Evolutionary conservation across 2,113 vertebrate genomes (phyloP), one percentile per base, ranked within the genome.

Genomic region (Oceanodroma tethys): DNA sequence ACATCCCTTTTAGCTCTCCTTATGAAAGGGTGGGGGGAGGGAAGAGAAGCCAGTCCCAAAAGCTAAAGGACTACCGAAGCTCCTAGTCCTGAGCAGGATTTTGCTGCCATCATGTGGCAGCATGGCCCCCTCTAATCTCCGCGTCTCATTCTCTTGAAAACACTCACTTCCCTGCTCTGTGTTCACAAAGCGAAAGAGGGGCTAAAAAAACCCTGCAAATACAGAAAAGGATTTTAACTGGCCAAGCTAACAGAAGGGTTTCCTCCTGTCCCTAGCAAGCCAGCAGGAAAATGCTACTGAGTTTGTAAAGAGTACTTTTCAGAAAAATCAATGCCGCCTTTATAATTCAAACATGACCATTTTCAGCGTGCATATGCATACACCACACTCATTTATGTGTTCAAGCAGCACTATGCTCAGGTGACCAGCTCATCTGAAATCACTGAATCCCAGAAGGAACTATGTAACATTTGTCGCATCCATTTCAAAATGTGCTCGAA

Each of bases 21-120:
- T 29, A 26, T 15, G 25, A 52, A 75, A 58, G 10, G 25, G 16
- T 17, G 42, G 43, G 16, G 16, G 43, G 16, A 38, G 4, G 26
- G 34, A 62, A 45, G 9, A 42, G 21, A 88, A 87, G 13, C 3
- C 55, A 79, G 32, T 7, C 52, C 47, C 29, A 27, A 7, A 21
- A 53, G 13, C 21, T 7, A 3, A 42, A 58, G 22, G 13, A 19
- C 26, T 17, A 16, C 2, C 2, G 7, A 32, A 62, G 13, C 16
- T 26, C 38, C 26, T 2, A 60, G 16, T 40, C 9, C 8, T 45
- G 52, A 45, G 34, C 21, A 36, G 85, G 71, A 53, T 53, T 76
- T 76, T 95, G 94, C 97, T 97, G 98, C 98, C 98, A 97, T 85
- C 98, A 1, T 95, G 98, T 95, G 98, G 98, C 74, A 25, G 52